Percentiles rank a stretch among this genome's conserved stretches.
These are phyloP conservation scores for Trichopoda pennipes DNA, from an alignment of 2,888 invertebrate genomes.

Conservation along the genomic window DNA sequence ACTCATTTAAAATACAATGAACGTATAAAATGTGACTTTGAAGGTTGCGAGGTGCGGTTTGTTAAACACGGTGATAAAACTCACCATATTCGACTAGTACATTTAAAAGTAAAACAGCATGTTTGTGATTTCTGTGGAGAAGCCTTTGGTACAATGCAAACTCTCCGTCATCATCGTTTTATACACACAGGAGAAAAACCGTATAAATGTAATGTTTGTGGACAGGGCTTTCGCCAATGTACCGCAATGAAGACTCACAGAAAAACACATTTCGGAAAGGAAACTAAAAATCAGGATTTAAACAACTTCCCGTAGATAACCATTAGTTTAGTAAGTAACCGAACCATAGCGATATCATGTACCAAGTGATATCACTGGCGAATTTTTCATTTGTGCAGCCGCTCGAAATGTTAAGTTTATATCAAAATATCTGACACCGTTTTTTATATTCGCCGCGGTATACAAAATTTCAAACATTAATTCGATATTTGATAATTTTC, in stretches of 20 bases:
- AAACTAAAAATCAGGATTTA: conserved; percentile 4
- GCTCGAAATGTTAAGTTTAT: no score
- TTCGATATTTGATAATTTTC: no score
- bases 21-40: conserved; percentile 67
- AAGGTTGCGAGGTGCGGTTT: conserved; percentile 67
- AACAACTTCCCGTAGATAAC: conserved; percentile 46
- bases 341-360: no score
- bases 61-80: conserved; percentile 63
- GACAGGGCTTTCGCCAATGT: conserved; percentile 67
- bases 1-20: conserved; percentile 64
- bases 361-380: no score
- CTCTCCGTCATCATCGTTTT: conserved; percentile 69
- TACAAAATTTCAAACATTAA: no score
- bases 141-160: conserved; percentile 67
- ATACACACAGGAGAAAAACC: conserved; percentile 70
- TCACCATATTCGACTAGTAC: conserved; percentile 65
- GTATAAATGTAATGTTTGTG: conserved; percentile 68
- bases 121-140: conserved; percentile 67
- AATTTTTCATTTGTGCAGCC: no score
- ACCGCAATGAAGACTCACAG: conserved; percentile 70
- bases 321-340: conserved; percentile 39
- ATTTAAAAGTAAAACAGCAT: conserved; percentile 69
- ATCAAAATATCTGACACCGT: no score
- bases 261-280: conserved; percentile 62
- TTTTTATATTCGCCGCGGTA: no score